phyloP scores from a whole-genome alignment of 2,113 vertebrate genomes.

The Circaetus gallicus region DNA sequence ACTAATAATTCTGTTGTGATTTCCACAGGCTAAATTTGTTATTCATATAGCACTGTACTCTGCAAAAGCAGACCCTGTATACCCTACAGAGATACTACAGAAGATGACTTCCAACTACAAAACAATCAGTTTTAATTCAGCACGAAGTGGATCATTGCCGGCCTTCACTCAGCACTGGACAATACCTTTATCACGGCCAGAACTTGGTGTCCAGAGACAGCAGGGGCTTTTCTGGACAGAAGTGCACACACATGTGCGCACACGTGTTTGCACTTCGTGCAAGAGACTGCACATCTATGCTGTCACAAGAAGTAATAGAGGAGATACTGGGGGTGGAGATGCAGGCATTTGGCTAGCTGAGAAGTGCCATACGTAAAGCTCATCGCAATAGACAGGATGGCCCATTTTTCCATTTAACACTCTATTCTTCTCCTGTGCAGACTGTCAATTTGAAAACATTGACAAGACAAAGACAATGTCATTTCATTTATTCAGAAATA shows the following conservation, averaged over 20 bases:
- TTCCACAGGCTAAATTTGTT: not conserved
- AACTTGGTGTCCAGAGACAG: too few relatives aligned
- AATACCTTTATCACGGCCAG: not conserved
- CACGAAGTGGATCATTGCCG: not conserved
- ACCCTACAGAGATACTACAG: not conserved
- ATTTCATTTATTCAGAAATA: not conserved
- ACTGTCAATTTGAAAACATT: not conserved
- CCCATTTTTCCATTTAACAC: not conserved
- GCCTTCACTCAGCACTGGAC: too few relatives aligned
- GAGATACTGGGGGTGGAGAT: not conserved
- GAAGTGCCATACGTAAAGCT: not conserved
- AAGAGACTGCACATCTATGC: not conserved
- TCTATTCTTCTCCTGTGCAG: not conserved
- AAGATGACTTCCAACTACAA: not conserved
- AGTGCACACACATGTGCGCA: not conserved
- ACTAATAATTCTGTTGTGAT: not conserved
- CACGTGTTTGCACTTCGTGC: fast-evolving
- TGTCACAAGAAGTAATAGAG: not conserved
- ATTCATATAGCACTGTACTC: too few relatives aligned
- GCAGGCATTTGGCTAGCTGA: too few relatives aligned
- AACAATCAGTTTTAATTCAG: not conserved
- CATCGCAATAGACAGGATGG: not conserved
- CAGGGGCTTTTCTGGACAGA: not conserved
- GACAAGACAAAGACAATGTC: not conserved
- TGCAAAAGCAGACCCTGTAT: not conserved